Evolutionary conservation across 2,113 vertebrate genomes (phyloP).

Genomic region (Anhinga rufa): DNA sequence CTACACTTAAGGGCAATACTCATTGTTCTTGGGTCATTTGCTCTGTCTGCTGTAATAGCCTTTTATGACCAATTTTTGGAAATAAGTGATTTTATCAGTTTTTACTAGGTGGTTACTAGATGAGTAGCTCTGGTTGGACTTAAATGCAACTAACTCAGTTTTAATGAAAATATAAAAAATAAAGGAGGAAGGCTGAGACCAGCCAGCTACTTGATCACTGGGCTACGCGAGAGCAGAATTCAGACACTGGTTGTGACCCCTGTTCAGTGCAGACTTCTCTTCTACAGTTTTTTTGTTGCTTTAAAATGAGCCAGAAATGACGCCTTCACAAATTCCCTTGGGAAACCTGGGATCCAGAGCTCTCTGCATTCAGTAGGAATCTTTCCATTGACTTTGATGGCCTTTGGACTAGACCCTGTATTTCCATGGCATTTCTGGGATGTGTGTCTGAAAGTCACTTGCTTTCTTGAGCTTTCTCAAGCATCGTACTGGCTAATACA

Average conservation of each 20-base stretch:
- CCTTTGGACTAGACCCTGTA: conserved; percentile 1
- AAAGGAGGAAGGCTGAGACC: background rate
- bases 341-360: conserved; percentile 27
- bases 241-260: background rate
- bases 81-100: background rate
- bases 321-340: background rate
- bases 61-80: background rate
- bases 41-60: background rate
- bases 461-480: background rate
- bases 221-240: background rate
- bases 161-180: background rate
- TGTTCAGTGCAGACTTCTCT: background rate
- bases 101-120: background rate
- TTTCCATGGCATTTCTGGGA: conserved; percentile 40
- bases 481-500: background rate
- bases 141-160: background rate
- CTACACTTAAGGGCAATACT: background rate
- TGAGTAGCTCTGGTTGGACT: background rate
- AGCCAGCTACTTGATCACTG: background rate
- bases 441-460: background rate
- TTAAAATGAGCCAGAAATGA: conserved; percentile 23
- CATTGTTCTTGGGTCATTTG: background rate
- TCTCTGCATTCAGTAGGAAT: background rate
- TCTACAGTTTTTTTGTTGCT: background rate
- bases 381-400: conserved; percentile 49